Evolutionary conservation across 1,140 invertebrate species (phyloP).

Genomic region (Nixonia krombeini): DNA sequence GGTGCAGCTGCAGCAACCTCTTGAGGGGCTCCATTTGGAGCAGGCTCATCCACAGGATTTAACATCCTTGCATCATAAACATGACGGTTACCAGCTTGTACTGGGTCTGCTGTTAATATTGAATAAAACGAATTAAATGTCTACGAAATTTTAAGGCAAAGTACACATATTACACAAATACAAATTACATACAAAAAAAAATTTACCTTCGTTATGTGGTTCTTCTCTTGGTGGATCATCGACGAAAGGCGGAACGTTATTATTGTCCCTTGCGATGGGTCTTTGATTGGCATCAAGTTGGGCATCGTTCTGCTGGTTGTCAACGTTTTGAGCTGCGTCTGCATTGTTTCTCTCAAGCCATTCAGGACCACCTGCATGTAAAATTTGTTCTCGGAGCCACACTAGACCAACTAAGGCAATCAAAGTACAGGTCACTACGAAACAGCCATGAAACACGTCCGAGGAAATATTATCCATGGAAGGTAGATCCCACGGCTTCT

Average conservation of each 20-base stretch:
- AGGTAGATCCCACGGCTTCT: slow-evolving; percentile 91
- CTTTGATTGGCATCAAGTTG: slow-evolving; percentile 49
- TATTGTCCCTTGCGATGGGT: slow-evolving; percentile 64
- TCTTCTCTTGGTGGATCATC: slow-evolving; percentile 56
- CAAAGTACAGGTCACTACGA: slow-evolving; percentile 96
- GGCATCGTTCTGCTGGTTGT: slow-evolving; percentile 54
- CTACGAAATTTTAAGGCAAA: too few species aligned
- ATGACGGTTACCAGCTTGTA: too few species aligned
- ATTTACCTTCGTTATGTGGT: slow-evolving; percentile 45
- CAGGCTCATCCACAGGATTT: not conserved
- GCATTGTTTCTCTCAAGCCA: slow-evolving; percentile 87
- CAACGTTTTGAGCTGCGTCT: slow-evolving; percentile 60
- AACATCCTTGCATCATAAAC: not conserved
- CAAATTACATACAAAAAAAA: too few species aligned
- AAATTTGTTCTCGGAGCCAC: slow-evolving; percentile 97
- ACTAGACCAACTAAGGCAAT: slow-evolving; percentile 97
- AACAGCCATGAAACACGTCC: slow-evolving; percentile 96
- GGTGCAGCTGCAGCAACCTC: slow-evolving; percentile 1
- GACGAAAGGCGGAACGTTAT: slow-evolving; percentile 67
- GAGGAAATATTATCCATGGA: slow-evolving; percentile 93
- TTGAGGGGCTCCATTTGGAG: not conserved
- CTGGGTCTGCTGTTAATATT: too few species aligned
- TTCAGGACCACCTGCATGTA: slow-evolving; percentile 96
- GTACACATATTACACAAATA: too few species aligned
- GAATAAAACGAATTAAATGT: too few species aligned